phyloP scores from a whole-genome alignment of 1,140 invertebrate genomes.

The Drosophila sturtevanti region DNA sequence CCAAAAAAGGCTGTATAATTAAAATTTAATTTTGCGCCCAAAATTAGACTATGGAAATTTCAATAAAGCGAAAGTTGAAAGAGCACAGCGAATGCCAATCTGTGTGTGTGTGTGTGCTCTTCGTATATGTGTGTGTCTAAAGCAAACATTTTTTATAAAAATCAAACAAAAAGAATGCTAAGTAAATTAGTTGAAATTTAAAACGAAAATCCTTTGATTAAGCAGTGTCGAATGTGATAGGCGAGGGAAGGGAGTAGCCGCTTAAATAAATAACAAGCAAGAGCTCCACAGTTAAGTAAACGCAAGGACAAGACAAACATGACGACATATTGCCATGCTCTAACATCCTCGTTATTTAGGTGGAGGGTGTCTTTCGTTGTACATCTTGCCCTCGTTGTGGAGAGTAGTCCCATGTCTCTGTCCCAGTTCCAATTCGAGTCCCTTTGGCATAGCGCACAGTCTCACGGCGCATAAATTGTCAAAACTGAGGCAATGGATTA shows the following conservation, averaged over 20 bases:
- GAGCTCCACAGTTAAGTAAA: conserved; percentile 41
- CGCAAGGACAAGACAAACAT: conserved; percentile 65
- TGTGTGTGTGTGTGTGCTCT: background rate
- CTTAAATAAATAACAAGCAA: conserved; percentile 65
- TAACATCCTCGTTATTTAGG: background rate
- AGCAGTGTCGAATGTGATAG: conserved; percentile 39
- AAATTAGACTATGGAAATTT: conserved; percentile 76
- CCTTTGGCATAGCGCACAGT: background rate
- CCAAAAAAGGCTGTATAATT: conserved; percentile 60
- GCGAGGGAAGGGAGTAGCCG: background rate
- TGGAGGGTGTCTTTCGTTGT: background rate
- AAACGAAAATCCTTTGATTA: conserved; percentile 73
- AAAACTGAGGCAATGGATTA: conserved; percentile 72
- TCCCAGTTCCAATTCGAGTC: conserved; percentile 12
- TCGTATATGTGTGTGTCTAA: background rate
- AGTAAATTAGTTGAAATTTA: conserved; percentile 71
- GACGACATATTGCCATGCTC: conserved; percentile 47
- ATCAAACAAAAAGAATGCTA: conserved; percentile 43
- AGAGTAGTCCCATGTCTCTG: background rate
- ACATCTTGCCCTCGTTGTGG: background rate
- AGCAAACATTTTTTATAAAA: conserved; percentile 28
- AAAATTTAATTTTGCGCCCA: conserved; percentile 71
- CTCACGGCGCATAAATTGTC: conserved; percentile 68
- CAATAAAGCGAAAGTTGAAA: conserved; percentile 46
- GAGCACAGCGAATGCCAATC: background rate